Evolutionary conservation across 1,140 invertebrate genomes (phyloP).

Genomic region (Eciton burchellii): DNA sequence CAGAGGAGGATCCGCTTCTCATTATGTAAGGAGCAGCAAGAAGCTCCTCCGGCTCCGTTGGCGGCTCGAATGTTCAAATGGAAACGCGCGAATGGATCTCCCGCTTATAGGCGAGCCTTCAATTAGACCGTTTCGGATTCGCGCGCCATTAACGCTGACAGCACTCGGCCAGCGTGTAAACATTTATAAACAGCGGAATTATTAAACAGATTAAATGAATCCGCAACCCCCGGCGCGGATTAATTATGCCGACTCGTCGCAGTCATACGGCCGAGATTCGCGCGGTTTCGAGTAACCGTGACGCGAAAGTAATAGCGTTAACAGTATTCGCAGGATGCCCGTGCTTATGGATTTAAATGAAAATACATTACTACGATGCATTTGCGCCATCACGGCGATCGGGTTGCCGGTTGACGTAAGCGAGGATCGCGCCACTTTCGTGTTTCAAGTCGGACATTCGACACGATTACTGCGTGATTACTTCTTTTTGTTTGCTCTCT

Average conservation of each 20-base stretch:
- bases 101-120: slow-evolving; percentile 31
- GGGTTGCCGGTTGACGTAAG: neutral
- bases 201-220: slow-evolving; percentile 58
- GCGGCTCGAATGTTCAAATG: neutral
- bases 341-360: slow-evolving; percentile 59
- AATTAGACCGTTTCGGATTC: slow-evolving; percentile 31
- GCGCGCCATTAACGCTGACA: slow-evolving; percentile 41
- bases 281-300: slow-evolving; percentile 53
- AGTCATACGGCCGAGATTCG: slow-evolving; percentile 36
- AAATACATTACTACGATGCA: slow-evolving; percentile 59
- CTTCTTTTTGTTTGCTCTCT: no score
- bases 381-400: slow-evolving; percentile 35
- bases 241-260: slow-evolving; percentile 48
- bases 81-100: slow-evolving; percentile 7
- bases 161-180: slow-evolving; percentile 28
- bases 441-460: slow-evolving; percentile 38
- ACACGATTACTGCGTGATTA: slow-evolving; percentile 27
- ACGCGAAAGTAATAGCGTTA: slow-evolving; percentile 57
- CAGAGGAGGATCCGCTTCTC: neutral
- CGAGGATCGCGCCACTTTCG: neutral
- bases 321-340: slow-evolving; percentile 21
- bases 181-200: slow-evolving; percentile 52
- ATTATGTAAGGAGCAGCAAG: neutral
- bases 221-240: slow-evolving; percentile 11
- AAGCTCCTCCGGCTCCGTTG: neutral